Conservation (phyloP, 2,888 invertebrate genomes). For the Oxyscelio sp. region DNA sequence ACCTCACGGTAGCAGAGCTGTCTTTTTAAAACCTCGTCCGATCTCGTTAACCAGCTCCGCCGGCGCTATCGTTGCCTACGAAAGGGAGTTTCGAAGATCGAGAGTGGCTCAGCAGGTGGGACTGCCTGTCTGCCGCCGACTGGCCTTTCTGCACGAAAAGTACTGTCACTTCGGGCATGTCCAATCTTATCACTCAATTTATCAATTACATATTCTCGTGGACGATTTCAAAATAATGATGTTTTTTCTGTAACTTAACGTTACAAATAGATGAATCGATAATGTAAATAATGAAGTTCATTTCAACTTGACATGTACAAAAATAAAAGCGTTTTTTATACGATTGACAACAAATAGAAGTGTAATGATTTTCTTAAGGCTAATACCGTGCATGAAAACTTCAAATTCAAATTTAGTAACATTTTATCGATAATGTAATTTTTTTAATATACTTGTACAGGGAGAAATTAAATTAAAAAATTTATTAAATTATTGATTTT, state of each 20-base stretch:
- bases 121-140: constrained; percentile 28
- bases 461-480: too few relatives aligned
- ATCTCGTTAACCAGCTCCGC: constrained; percentile 82
- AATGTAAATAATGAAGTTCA: too few relatives aligned
- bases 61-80: constrained; percentile 50
- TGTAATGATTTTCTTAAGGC: too few relatives aligned
- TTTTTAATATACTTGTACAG: too few relatives aligned
- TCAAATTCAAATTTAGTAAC: too few relatives aligned
- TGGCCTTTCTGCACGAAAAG: constrained; percentile 21
- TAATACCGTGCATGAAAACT: too few relatives aligned
- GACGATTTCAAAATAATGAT: constrained; percentile 1
- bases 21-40: constrained; percentile 84
- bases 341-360: too few relatives aligned
- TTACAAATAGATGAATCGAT: too few relatives aligned
- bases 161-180: constrained; percentile 30
- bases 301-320: too few relatives aligned
- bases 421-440: too few relatives aligned
- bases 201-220: constrained; percentile 37
- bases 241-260: background rate
- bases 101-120: constrained; percentile 64
- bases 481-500: too few relatives aligned
- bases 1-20: constrained; percentile 79
- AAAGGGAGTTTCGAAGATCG: constrained; percentile 60
- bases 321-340: too few relatives aligned
- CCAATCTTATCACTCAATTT: constrained; percentile 48